Base-by-base conservation (phyloP, 2,888 invertebrate species). In the Dicyrtomina minuta region DNA sequence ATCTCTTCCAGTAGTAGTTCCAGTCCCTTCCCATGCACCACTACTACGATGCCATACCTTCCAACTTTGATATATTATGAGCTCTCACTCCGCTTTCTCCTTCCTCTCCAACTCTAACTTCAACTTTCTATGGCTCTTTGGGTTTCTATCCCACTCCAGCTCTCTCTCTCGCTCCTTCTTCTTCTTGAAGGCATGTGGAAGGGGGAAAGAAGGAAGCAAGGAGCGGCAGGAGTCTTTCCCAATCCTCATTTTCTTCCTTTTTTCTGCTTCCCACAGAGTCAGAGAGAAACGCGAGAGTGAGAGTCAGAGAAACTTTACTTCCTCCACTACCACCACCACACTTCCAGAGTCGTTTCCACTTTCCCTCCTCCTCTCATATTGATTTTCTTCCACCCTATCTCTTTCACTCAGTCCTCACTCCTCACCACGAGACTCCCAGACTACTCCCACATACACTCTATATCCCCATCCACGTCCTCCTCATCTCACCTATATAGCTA, bases 341-440 rank as follows among this genome's bases (percentile, higher is more conserved):
- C 26, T 27, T 33, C 55, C 24, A 15, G 24, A 55, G 55, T 55
- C 24, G 55, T 64, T 55, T 43, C 64, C 43, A 12, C n/a, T 66
- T 68, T 53, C 61, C 68, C 51, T 53, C 55, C 68, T 51, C 51
- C 68, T 60, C 68, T 49, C 33, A 49, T 67, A 67, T 67, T 59
- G 67, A 67, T 67, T 67, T 67, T 67, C 59, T 27, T 26, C 60
- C 41, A n/a, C 27, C 46, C 58, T 67, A 53, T 56, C 58, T 66
- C 58, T 55, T 56, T 66, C 66, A 44, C 58, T 62, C 33, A 33
- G 33, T 33, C 33, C 33, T 33, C 3, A 8, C 33, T 33, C 33
- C 33, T 33, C 8, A 33, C 33, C 8, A 33, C 33, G 3, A 33
- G 33, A 33, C 33, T 3, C 33, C 3, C 33, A 33, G 3, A 33